Evolutionary conservation across 1,140 invertebrate genomes (phyloP).

Genomic region (Diorhabda sublineata): DNA sequence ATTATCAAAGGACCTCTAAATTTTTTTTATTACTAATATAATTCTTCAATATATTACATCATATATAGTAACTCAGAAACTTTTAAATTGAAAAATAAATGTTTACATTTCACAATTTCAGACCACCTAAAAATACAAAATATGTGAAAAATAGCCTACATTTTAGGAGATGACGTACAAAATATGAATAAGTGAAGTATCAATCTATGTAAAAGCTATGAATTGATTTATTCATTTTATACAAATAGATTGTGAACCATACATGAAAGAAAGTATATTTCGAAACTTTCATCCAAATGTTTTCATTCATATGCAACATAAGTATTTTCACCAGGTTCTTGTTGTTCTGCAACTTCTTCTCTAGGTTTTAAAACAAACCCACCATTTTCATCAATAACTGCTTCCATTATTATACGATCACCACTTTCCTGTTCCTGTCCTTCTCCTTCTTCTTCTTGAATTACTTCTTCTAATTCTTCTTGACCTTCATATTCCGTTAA

Average conservation of each 20-base stretch:
- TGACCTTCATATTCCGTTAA: background rate
- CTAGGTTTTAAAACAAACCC: constrained; percentile 23
- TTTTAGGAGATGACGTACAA: background rate
- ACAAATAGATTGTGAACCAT: background rate
- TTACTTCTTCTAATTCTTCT: constrained; percentile 13
- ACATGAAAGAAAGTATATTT: background rate
- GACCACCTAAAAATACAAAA: background rate
- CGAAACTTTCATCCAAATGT: background rate
- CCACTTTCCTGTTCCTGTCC: background rate
- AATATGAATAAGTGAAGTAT: background rate
- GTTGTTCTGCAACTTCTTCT: background rate
- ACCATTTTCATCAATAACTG: constrained; percentile 32
- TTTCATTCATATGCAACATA: background rate
- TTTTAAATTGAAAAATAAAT: too few relatives aligned
- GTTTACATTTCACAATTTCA: too few relatives aligned
- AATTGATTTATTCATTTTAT: background rate
- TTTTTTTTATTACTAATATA: too few relatives aligned
- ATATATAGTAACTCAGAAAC: too few relatives aligned
- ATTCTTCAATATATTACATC: too few relatives aligned
- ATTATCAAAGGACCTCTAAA: too few relatives aligned
- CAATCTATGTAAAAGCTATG: background rate
- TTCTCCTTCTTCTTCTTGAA: background rate
- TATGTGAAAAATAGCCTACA: background rate
- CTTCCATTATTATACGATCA: constrained; percentile 26
- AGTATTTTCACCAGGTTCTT: background rate